These are phyloP conservation scores for Drosophila ficusphila DNA, from an alignment of 1,140 invertebrate genomes.

Conservation along the genomic window DNA sequence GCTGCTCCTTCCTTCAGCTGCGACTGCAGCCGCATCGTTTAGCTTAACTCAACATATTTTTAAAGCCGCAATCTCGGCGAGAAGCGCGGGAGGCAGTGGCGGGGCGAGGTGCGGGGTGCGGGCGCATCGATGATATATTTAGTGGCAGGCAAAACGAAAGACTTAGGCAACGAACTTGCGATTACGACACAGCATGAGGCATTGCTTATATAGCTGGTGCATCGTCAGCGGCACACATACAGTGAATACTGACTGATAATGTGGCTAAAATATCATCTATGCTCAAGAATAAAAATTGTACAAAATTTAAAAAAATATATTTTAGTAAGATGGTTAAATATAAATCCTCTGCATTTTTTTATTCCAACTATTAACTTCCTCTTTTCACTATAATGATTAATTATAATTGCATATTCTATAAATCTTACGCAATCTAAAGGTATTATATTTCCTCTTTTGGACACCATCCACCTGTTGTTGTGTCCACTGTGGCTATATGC, in stretches of 20 bases:
- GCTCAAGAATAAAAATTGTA: not conserved
- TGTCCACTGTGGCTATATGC: conserved; percentile 42
- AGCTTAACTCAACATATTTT: conserved; percentile 82
- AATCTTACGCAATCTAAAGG: too few relatives aligned
- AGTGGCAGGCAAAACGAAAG: conserved; percentile 81
- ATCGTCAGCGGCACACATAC: conserved; percentile 20
- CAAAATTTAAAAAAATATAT: not conserved
- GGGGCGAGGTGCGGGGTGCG: conserved; percentile 12
- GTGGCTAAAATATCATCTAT: too few relatives aligned
- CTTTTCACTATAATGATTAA: too few relatives aligned
- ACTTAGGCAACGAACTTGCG: conserved; percentile 82
- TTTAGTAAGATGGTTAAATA: too few relatives aligned
- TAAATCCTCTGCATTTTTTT: too few relatives aligned
- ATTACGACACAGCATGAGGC: conserved; percentile 80
- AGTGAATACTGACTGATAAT: conserved; percentile 7
- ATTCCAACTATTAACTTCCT: too few relatives aligned
- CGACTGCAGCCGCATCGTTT: conserved; percentile 66
- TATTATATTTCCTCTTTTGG: not conserved
- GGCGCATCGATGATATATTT: conserved; percentile 81
- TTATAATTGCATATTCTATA: too few relatives aligned
- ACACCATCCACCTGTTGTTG: not conserved
- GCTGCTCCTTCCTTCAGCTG: conserved; percentile 3
- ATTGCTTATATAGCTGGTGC: conserved; percentile 45
- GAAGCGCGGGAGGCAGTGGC: not conserved
- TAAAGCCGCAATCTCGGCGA: conserved; percentile 55